Evolutionary conservation across 1,140 invertebrate genomes (phyloP), one percentile per base, ranked within the genome.

Genomic region (Drosophila sulfurigaster): DNA sequence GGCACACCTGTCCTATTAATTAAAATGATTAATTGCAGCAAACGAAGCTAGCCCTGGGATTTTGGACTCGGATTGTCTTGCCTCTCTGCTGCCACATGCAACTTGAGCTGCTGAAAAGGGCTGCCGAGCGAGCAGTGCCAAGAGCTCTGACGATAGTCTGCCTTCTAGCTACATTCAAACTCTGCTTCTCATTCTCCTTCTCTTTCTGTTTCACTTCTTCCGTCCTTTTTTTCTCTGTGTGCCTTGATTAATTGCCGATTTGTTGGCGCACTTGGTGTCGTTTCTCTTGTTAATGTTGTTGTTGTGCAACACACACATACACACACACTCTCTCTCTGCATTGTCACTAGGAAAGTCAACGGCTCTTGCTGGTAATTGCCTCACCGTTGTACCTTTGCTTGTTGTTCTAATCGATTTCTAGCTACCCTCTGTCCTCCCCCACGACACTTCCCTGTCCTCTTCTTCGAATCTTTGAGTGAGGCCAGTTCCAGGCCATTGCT

Each of bases 1-100:
- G 85, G 85, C 86, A 83, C 85, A 89, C 78, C 85, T 89, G 85
- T 89, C 75, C 85, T 85, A 89, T 89, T 89, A 90, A 89, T 89
- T 89, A 89, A 89, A 89, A 89, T 89, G 86, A 89, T 89, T 89
- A 89, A 89, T 89, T 81, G 78, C 58, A 11, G n/a, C 38, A 16
- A 25, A 16, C 52, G 15, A 48, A 13, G 38, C 32, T 16, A 2
- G 38, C 32, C 13, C 52, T 25, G 52, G 52, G 64, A 48, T 25
- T 30, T 3, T 20, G 35, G 30, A 6, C 16, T 63, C 65, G 63
- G 69, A 64, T 71, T 62, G 30, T 16, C 62, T 82, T 77, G 65
- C 73, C 64, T 25, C 20, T 25, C 20, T 25, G 3, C 20, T 77
- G 66, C 56, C 51, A 80, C 83, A 88, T 38, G 77, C 78, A 87